Percentiles rank a stretch among this genome's conserved stretches.
Evolutionary conservation across 2,888 invertebrate species (phyloP).

Genomic region (Entomobrya proxima): DNA sequence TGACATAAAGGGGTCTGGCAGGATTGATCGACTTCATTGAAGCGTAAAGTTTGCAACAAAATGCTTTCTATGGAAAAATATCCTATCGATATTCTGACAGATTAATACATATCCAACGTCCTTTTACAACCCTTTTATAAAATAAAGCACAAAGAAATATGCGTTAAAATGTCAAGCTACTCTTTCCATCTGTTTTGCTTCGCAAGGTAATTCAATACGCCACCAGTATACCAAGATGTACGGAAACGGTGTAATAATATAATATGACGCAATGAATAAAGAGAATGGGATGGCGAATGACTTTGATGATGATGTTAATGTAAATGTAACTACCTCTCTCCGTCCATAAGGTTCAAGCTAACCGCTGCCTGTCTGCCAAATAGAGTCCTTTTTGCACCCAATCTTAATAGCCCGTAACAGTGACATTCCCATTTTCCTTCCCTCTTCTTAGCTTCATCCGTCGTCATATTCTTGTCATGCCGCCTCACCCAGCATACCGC

Average conservation of each 20-base stretch:
- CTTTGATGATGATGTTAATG: slow-evolving; percentile 35
- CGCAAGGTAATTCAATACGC: slow-evolving; percentile 25
- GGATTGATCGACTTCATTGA: slow-evolving; percentile 13
- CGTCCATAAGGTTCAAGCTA: neutral
- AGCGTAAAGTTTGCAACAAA: neutral
- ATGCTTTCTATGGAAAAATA: too few species aligned
- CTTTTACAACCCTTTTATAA: too few species aligned
- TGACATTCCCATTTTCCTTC: slow-evolving; percentile 6
- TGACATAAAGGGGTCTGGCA: neutral
- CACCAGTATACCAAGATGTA: neutral
- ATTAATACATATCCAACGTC: too few species aligned
- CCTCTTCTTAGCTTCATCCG: neutral
- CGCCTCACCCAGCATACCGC: neutral
- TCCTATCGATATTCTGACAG: too few species aligned
- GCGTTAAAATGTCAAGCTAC: too few species aligned
- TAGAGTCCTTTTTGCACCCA: slow-evolving; percentile 5
- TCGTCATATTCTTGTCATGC: neutral
- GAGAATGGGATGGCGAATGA: slow-evolving; percentile 20
- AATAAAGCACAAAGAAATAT: too few species aligned
- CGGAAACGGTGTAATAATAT: neutral
- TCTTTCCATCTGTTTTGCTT: too few species aligned
- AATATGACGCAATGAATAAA: neutral
- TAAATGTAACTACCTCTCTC: too few species aligned
- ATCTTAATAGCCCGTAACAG: slow-evolving; percentile 31
- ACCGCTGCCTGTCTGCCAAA: neutral